Percentiles rank a stretch among this genome's conserved stretches.
These are phyloP conservation scores for Hirundo rustica DNA, from an alignment of 2,797 vertebrate species.

Conservation along the genomic window DNA sequence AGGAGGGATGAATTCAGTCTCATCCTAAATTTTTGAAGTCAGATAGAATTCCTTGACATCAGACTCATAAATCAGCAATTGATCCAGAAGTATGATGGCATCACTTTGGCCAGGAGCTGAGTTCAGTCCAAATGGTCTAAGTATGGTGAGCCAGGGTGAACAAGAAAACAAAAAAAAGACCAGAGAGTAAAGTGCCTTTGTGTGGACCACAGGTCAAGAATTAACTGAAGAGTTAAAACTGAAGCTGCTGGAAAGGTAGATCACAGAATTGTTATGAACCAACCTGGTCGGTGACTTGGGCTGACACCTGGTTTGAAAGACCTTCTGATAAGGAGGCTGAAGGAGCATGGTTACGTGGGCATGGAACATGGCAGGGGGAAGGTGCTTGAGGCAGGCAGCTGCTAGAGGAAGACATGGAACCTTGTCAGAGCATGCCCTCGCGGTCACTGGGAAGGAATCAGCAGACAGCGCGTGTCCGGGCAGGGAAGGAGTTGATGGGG, in stretches of 20 bases:
- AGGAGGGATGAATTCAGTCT: not conserved
- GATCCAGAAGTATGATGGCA: not conserved
- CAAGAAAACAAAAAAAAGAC: not conserved
- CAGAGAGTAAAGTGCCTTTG: not conserved
- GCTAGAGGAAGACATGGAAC: not conserved
- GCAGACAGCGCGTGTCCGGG: fast-evolving
- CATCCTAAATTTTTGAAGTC: not conserved
- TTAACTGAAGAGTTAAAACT: not conserved
- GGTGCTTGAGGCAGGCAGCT: fast-evolving
- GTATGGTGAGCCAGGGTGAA: not conserved
- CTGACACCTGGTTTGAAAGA: not conserved
- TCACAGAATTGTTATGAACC: not conserved
- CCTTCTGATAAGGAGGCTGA: not conserved
- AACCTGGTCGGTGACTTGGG: not conserved
- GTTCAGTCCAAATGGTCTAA: not conserved
- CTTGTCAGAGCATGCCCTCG: fast-evolving
- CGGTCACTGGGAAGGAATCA: not conserved
- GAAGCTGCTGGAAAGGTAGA: not conserved
- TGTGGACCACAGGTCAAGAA: not conserved
- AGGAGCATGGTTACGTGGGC: fast-evolving
- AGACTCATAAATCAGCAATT: not conserved
- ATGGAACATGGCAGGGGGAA: fast-evolving
- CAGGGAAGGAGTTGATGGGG: fast-evolving
- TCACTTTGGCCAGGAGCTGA: not conserved
- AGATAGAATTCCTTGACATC: not conserved